Evolutionary conservation across 2,113 vertebrate genomes (phyloP).

Genomic region (Semicossyphus pulcher): DNA sequence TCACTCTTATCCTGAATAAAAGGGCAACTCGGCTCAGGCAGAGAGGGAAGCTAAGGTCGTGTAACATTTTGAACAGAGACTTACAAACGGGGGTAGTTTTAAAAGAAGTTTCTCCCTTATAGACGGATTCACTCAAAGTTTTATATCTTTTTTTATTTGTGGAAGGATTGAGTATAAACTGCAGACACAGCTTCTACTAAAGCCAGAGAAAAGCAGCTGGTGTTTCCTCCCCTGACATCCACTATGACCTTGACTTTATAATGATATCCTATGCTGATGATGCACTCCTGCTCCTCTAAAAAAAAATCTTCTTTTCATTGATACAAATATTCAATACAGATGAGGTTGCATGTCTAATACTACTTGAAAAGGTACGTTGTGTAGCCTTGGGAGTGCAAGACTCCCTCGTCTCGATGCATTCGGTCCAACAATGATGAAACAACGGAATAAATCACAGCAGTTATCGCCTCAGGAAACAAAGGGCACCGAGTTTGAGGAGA

Average conservation of each 20-base stretch:
- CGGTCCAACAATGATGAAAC: conserved; percentile 34
- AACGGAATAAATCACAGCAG: conserved; percentile 26
- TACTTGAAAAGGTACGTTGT: background rate
- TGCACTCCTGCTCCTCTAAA: background rate
- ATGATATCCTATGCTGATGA: conserved; percentile 14
- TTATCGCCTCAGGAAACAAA: conserved; percentile 15
- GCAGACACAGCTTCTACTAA: background rate
- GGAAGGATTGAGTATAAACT: background rate
- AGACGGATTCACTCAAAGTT: no score
- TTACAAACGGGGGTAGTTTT: no score
- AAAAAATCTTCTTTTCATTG: background rate
- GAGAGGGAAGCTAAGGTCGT: conserved; percentile 1
- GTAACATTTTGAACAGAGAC: background rate
- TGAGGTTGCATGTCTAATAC: conserved; percentile 3
- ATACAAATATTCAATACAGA: background rate
- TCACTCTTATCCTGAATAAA: conserved; percentile 7
- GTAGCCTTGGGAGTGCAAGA: conserved; percentile 16
- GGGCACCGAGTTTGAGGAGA: conserved; percentile 6
- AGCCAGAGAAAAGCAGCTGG: background rate
- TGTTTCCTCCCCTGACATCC: background rate
- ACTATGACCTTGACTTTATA: conserved; percentile 21
- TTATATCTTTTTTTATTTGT: background rate
- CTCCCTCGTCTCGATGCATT: conserved; percentile 1
- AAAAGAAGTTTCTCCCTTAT: no score
- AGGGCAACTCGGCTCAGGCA: background rate